These are phyloP conservation scores for Hyperoplus immaculatus DNA, from an alignment of 2,797 vertebrate genomes.

Conservation along the genomic window DNA sequence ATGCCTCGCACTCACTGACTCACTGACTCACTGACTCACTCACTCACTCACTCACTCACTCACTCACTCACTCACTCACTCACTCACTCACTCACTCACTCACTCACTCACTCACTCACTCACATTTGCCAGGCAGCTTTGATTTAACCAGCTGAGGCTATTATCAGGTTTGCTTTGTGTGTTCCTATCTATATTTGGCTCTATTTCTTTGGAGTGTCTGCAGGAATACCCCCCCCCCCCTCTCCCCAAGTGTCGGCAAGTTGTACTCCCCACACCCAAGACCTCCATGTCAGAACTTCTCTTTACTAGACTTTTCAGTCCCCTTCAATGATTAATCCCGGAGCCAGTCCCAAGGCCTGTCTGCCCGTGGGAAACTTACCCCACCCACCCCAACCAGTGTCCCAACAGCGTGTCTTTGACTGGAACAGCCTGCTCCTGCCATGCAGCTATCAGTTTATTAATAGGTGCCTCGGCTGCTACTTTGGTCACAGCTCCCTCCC, in stretches of 20 bases:
- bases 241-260: conserved; percentile 16
- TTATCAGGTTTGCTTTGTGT: conserved; percentile 46
- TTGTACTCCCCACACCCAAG: conserved; percentile 38
- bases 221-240: conserved; percentile 29
- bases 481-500: conserved; percentile 61
- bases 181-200: conserved; percentile 35
- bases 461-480: conserved; percentile 78
- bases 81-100: no score
- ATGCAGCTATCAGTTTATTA: conserved; percentile 82
- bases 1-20: neutral
- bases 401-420: conserved; percentile 52
- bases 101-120: neutral
- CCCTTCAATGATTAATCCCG: conserved; percentile 22
- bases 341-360: conserved; percentile 13
- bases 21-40: no score
- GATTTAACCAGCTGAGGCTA: conserved; percentile 23
- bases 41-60: no score
- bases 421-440: conserved; percentile 77
- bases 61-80: no score
- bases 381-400: conserved; percentile 13
- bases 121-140: conserved; percentile 18
- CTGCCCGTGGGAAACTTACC: conserved; percentile 60
- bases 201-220: conserved; percentile 28
- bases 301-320: conserved; percentile 38
- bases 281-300: conserved; percentile 39